These are phyloP conservation scores for Noctua comes DNA, from an alignment of 2,888 invertebrate genomes.

Conservation along the genomic window DNA sequence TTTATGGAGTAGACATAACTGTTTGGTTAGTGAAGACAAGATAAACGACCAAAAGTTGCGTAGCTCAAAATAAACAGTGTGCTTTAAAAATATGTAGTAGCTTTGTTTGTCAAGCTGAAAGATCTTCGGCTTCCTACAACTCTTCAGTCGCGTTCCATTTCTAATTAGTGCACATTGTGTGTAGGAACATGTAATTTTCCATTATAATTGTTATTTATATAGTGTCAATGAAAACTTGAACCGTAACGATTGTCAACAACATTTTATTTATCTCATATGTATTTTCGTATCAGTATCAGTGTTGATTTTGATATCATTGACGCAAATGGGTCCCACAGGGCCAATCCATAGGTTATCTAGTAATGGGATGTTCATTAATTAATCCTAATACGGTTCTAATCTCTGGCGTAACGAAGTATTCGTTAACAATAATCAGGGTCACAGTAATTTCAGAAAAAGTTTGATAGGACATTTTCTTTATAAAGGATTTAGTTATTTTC, in stretches of 20 bases:
- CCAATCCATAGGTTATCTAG: slow-evolving; percentile 81
- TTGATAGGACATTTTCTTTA: not conserved
- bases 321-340: slow-evolving; percentile 79
- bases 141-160: not conserved
- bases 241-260: slow-evolving; percentile 76
- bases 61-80: slow-evolving; percentile 39
- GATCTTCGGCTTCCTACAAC: not conserved
- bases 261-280: slow-evolving; percentile 72
- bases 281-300: slow-evolving; percentile 69
- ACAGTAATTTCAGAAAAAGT: slow-evolving; percentile 4
- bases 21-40: slow-evolving; percentile 30
- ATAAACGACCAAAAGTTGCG: slow-evolving; percentile 32
- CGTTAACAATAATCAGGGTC: slow-evolving; percentile 28
- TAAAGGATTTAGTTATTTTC: not conserved
- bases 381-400: slow-evolving; percentile 70
- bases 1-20: slow-evolving; percentile 38
- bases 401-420: slow-evolving; percentile 33
- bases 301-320: slow-evolving; percentile 79
- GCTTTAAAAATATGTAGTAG: slow-evolving; percentile 11
- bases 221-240: slow-evolving; percentile 82
- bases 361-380: slow-evolving; percentile 76
- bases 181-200: slow-evolving; percentile 70
- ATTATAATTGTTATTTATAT: slow-evolving; percentile 71
- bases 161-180: slow-evolving; percentile 39
- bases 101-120: slow-evolving; percentile 1